A percentile compares a stretch with the other conserved stretches of the same genome.
Evolutionary conservation across 2,113 vertebrate genomes (phyloP).

Genomic region (Calidris pugnax): DNA sequence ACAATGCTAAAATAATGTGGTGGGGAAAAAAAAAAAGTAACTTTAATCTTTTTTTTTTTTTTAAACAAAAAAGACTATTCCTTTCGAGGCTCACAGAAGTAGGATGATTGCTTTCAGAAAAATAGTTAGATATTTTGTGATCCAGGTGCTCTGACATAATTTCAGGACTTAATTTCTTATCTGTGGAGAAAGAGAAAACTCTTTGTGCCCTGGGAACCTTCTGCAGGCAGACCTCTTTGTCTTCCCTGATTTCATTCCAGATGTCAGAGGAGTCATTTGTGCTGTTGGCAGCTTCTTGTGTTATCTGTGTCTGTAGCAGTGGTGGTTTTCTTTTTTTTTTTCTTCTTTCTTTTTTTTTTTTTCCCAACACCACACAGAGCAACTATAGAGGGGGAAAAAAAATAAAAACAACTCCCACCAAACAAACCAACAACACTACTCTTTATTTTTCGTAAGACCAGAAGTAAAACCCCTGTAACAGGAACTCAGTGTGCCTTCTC

Average conservation of each 20-base stretch:
- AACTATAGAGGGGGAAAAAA: neutral
- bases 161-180: neutral
- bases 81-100: neutral
- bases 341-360: neutral
- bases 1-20: neutral
- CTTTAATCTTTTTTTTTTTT: neutral
- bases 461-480: neutral
- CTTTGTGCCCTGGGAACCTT: neutral
- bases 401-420: accelerated
- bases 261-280: conserved; percentile 32
- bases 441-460: neutral
- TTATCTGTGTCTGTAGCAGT: neutral
- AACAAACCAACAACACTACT: neutral
- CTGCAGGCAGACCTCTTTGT: conserved; percentile 9
- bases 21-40: neutral
- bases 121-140: neutral
- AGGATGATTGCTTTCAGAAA: neutral
- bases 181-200: neutral
- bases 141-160: neutral
- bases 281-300: conserved; percentile 12
- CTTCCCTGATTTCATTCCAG: conserved; percentile 37
- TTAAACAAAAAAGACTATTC: neutral
- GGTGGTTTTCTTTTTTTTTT: neutral
- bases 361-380: neutral
- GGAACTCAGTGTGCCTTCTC: neutral